Base-by-base conservation (phyloP, 2,113 vertebrate species). In the Perca flavescens region DNA sequence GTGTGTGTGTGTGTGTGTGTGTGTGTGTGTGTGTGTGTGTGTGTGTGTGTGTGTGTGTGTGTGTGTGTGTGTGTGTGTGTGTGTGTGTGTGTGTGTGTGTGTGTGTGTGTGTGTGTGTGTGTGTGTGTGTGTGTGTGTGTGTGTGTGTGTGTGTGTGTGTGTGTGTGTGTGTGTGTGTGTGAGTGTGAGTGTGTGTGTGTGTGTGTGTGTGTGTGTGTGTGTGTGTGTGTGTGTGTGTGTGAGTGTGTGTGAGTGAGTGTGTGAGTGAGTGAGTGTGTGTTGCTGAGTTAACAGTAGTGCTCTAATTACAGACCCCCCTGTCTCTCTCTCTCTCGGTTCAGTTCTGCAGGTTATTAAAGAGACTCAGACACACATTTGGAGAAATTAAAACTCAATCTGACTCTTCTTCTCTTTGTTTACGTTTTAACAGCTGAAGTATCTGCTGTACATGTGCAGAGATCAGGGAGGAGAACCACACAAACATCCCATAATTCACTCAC, bases 221-320 rank as follows among this genome's bases (percentile, higher is more conserved):
- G 75, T 69, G 58, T 43, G 79, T 65, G 84, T 65, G 57, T 77
- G 46, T 75, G n/a, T 68, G 47, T 77, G 60, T 68, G 57, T 64
- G 50, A 60, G 60, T 73, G 57, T 63, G 58, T 64, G 47, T 78
- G 67, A 60, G 64, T 63, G 31, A 70, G 28, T 28, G 56, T 49
- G 47, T 46, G 66, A 40, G 25, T 47, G 31, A 36, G 70, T 43
- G n/a, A 70, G 75, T 73, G 58, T 54, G 79, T 65, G 84, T 31
- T 31, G 31, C 31, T 31, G 31, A 31, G 84, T 86, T 88, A 81
- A 90, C 88, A 87, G 49, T 21, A 66, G 67, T 15, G 15, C 82
- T 88, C 68, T 87, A 82, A 90, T 87, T 90, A 87, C 31, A 28
- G 25, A 25, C 25, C 28, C 2, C 28, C 2, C 28, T 28, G 28